Percentiles rank a stretch among this genome's conserved stretches.
phyloP scores from a whole-genome alignment of 1,140 invertebrate species.

The Zophobas morio region DNA sequence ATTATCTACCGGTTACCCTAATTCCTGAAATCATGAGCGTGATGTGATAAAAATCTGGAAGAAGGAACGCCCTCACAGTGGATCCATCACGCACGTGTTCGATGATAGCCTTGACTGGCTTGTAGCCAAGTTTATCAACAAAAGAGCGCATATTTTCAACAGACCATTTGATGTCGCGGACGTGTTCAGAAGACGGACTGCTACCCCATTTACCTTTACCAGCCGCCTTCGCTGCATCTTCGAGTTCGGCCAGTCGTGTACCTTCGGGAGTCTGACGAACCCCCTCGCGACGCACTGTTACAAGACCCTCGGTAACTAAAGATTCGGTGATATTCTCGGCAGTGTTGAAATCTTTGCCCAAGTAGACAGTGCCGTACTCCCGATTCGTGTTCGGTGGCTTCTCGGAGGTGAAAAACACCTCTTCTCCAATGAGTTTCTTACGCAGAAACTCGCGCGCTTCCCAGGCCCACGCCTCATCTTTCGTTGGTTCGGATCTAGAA shows the following conservation, averaged over 20 bases:
- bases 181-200: conserved; percentile 72
- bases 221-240: conserved; percentile 90
- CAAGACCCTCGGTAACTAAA: conserved; percentile 90
- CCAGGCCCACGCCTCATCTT: conserved; percentile 96
- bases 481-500: conserved; percentile 74
- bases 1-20: conserved; percentile 72
- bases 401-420: conserved; percentile 85
- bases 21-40: conserved; percentile 97
- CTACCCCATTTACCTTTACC: conserved; percentile 89
- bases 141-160: conserved; percentile 88
- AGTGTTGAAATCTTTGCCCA: conserved; percentile 84
- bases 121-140: conserved; percentile 84
- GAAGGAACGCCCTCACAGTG: conserved; percentile 89
- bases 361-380: conserved; percentile 90
- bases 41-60: conserved; percentile 91
- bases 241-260: conserved; percentile 84
- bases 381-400: conserved; percentile 82
- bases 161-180: conserved; percentile 90
- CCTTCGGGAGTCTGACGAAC: conserved; percentile 78
- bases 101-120: conserved; percentile 89
- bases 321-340: conserved; percentile 91
- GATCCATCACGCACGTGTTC: conserved; percentile 98
- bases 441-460: conserved; percentile 95
- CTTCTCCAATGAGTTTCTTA: conserved; percentile 92
- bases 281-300: conserved; percentile 85